Evolutionary conservation across 1,140 invertebrate genomes (phyloP).

Genomic region (Lerema accius): DNA sequence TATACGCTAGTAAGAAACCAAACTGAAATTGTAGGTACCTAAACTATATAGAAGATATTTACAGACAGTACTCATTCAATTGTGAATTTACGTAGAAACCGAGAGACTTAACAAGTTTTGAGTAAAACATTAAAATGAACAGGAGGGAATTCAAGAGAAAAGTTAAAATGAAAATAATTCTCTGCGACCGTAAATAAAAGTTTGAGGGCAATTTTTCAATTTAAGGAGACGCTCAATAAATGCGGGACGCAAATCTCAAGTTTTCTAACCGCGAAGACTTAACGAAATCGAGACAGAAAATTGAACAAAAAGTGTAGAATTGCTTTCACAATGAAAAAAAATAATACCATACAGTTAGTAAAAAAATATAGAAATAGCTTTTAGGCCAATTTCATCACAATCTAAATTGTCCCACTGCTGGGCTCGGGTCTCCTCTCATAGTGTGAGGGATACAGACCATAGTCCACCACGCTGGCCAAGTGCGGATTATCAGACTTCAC

Average conservation of each 20-base stretch:
- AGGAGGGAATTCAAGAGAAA: slow-evolving; percentile 8
- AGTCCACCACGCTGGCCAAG: too few species aligned
- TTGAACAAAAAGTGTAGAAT: slow-evolving; percentile 4
- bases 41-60: too few species aligned
- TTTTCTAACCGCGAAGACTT: slow-evolving; percentile 21
- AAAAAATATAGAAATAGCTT: too few species aligned
- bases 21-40: too few species aligned
- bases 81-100: not conserved
- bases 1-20: too few species aligned
- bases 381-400: too few species aligned
- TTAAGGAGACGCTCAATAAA: slow-evolving; percentile 13
- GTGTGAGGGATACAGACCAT: too few species aligned
- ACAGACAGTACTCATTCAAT: not conserved
- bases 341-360: too few species aligned
- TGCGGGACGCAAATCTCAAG: slow-evolving; percentile 14
- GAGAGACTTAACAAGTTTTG: slow-evolving; percentile 4
- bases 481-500: too few species aligned
- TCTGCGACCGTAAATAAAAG: slow-evolving; percentile 21
- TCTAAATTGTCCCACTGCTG: too few species aligned
- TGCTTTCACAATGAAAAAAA: not conserved
- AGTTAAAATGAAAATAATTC: slow-evolving; percentile 22
- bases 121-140: slow-evolving; percentile 13
- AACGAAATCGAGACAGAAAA: slow-evolving; percentile 19
- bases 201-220: slow-evolving; percentile 31
- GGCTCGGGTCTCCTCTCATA: too few species aligned